These are phyloP conservation scores for Leucophenga montana DNA, from an alignment of 2,888 invertebrate genomes.

Conservation along the genomic window DNA sequence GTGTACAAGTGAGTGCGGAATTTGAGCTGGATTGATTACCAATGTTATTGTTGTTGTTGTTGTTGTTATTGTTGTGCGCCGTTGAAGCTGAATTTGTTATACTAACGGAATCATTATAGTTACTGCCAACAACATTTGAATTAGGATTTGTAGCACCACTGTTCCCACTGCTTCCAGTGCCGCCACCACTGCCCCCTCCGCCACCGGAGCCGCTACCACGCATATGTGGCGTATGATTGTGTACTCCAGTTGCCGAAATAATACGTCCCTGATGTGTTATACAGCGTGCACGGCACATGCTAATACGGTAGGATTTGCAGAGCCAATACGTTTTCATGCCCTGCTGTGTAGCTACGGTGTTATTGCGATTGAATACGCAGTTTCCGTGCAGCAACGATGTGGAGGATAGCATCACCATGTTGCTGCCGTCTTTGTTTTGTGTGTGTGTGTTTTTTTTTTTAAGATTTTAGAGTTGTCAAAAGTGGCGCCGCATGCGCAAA, in stretches of 20 bases:
- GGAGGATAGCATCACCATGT: slow-evolving; percentile 73
- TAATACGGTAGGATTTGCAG: slow-evolving; percentile 73
- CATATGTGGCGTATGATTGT: slow-evolving; percentile 73
- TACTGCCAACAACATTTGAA: slow-evolving; percentile 33
- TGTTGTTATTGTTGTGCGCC: not conserved
- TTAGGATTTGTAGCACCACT: slow-evolving; percentile 45
- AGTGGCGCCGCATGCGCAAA: not conserved
- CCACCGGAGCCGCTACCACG: slow-evolving; percentile 50
- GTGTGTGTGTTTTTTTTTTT: slow-evolving; percentile 17
- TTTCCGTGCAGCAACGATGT: slow-evolving; percentile 73
- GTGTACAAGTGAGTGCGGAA: slow-evolving; percentile 22
- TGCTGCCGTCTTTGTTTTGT: slow-evolving; percentile 72
- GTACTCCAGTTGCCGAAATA: slow-evolving; percentile 73
- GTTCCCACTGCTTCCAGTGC: slow-evolving; percentile 19
- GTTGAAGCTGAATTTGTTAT: not conserved
- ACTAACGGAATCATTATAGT: not conserved
- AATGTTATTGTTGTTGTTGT: slow-evolving; percentile 6
- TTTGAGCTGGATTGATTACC: slow-evolving; percentile 8
- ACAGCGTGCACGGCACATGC: slow-evolving; percentile 73
- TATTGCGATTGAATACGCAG: slow-evolving; percentile 73
- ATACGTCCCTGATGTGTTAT: slow-evolving; percentile 73
- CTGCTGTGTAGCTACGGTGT: slow-evolving; percentile 73
- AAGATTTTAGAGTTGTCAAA: not conserved
- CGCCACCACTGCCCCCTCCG: slow-evolving; percentile 26
- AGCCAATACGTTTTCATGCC: slow-evolving; percentile 74